Evolutionary conservation across 2,113 vertebrate species (phyloP).

Genomic region (Ascaphus truei): DNA sequence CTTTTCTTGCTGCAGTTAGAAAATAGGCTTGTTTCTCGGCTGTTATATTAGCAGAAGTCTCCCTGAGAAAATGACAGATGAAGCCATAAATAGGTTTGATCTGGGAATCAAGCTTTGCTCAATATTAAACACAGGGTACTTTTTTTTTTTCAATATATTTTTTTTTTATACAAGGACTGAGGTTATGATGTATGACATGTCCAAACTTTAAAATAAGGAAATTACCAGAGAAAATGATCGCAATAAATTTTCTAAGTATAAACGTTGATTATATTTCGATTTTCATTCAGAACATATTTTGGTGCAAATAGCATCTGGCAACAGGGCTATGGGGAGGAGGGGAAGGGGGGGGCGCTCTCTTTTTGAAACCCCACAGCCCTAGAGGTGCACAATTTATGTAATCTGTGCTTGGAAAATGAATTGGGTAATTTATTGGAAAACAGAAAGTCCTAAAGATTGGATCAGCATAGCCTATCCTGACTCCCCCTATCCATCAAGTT

Average conservation of each 20-base stretch:
- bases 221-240: conserved; percentile 99
- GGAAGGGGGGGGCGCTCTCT: conserved; percentile 48
- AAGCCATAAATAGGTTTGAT: conserved; percentile 98
- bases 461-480: conserved; percentile 95
- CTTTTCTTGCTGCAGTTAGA: conserved; percentile 63
- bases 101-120: conserved; percentile 98
- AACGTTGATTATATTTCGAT: conserved; percentile 99
- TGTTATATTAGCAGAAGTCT: conserved; percentile 75
- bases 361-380: conserved; percentile 80
- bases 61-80: conserved; percentile 82
- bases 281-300: conserved; percentile 97
- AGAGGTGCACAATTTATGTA: conserved; percentile 99
- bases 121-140: conserved; percentile 96
- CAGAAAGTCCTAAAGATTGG: conserved; percentile 99
- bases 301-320: conserved; percentile 81
- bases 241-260: conserved; percentile 99
- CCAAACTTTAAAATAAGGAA: conserved; percentile 98
- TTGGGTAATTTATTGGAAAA: conserved; percentile 99
- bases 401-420: conserved; percentile 99
- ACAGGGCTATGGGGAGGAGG: conserved; percentile 66
- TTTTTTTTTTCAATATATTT: conserved; percentile 44
- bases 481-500: conserved; percentile 98
- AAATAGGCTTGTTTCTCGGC: conserved; percentile 71
- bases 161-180: conserved; percentile 43
- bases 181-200: conserved; percentile 99